Evolutionary conservation across 1,140 invertebrate species (phyloP).

Genomic region (Sinonovacula constricta): DNA sequence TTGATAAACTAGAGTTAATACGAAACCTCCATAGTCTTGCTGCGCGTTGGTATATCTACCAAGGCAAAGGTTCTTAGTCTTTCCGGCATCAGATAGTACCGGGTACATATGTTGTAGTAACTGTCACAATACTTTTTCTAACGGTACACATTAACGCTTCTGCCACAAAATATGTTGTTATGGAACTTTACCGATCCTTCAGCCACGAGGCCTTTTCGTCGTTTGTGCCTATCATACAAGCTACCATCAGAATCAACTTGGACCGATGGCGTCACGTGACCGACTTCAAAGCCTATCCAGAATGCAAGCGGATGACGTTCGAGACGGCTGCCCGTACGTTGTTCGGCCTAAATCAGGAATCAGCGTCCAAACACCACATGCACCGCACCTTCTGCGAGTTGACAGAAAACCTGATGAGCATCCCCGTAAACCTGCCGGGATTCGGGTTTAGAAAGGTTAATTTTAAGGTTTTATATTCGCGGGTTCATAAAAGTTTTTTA

Average conservation of each 20-base stretch:
- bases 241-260: slow-evolving; percentile 8
- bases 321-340: slow-evolving; percentile 28
- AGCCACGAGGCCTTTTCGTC: slow-evolving; percentile 18
- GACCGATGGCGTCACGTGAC: slow-evolving; percentile 18
- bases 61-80: too few relatives aligned
- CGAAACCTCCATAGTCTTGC: too few relatives aligned
- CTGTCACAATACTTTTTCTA: too few relatives aligned
- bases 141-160: too few relatives aligned
- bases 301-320: slow-evolving; percentile 47
- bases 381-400: slow-evolving; percentile 41
- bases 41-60: too few relatives aligned
- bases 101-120: too few relatives aligned
- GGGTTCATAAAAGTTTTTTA: too few relatives aligned
- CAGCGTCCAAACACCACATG: slow-evolving; percentile 9
- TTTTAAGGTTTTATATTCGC: too few relatives aligned
- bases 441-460: slow-evolving; percentile 57
- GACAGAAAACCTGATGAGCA: slow-evolving; percentile 50
- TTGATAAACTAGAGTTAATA: too few relatives aligned
- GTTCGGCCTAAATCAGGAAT: slow-evolving; percentile 47
- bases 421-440: slow-evolving; percentile 59
- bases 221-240: slow-evolving; percentile 36
- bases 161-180: too few relatives aligned
- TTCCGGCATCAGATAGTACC: too few relatives aligned
- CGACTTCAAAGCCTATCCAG: slow-evolving; percentile 32
- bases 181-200: neutral